phyloP scores from a whole-genome alignment of 2,797 vertebrate genomes.

The Ispidina lecontei region DNA sequence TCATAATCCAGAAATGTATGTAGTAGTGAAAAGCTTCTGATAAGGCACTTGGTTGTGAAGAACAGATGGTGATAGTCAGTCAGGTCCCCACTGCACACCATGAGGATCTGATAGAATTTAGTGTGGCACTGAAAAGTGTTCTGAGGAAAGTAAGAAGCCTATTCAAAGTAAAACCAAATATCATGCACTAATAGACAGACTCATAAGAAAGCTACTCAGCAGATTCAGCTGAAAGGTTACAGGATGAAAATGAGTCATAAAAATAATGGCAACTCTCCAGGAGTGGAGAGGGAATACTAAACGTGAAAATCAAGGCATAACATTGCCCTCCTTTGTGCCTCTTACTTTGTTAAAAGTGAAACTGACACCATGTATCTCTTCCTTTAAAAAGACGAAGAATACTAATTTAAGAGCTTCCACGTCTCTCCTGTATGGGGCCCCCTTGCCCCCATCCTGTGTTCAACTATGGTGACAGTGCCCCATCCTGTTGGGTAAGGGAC shows the following conservation, averaged over 20 bases:
- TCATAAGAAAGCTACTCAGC: not conserved
- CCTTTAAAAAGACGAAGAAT: not conserved
- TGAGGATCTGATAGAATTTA: not conserved
- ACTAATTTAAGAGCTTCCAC: not conserved
- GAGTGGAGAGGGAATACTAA: not conserved
- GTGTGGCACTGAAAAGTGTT: not conserved
- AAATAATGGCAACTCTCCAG: not conserved
- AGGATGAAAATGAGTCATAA: conserved; percentile 8
- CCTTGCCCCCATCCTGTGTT: not conserved
- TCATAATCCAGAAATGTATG: not conserved
- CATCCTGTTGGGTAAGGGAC: not conserved
- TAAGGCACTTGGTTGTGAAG: not conserved
- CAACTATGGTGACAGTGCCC: not conserved
- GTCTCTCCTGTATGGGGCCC: not conserved
- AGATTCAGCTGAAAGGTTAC: conserved; percentile 2
- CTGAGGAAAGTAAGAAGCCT: not conserved
- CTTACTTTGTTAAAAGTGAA: not conserved
- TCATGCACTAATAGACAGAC: not conserved
- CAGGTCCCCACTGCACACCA: not conserved
- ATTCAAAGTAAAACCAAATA: not conserved
- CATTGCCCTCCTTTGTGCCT: not conserved
- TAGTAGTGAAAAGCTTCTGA: not conserved
- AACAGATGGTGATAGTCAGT: not conserved
- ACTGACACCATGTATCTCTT: not conserved
- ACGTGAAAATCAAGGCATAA: not conserved